phyloP scores from a whole-genome alignment of 2,797 vertebrate species.

The Falco cherrug region DNA sequence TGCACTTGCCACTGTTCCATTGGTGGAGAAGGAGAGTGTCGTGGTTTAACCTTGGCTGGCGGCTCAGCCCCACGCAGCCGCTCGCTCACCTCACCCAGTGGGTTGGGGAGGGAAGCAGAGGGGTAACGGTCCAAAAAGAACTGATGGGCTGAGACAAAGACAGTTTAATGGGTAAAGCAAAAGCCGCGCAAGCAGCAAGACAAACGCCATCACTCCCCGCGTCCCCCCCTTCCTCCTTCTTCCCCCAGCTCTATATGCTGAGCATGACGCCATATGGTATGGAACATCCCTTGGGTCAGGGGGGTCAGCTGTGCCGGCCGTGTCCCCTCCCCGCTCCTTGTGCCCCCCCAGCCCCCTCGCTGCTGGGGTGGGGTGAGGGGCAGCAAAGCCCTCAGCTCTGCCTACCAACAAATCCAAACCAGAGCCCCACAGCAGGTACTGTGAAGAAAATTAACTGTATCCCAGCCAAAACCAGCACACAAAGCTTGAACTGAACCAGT shows the following conservation, averaged over 20 bases:
- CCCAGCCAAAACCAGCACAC: neutral
- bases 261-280: accelerated
- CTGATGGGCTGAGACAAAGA: neutral
- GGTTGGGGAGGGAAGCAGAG: neutral
- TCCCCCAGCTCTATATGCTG: neutral
- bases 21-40: neutral
- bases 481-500: neutral
- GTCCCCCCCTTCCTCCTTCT: neutral
- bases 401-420: no score
- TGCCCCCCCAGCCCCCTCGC: neutral
- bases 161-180: neutral
- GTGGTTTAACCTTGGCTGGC: accelerated
- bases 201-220: neutral
- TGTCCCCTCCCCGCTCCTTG: no score
- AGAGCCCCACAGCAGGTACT: no score
- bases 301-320: neutral
- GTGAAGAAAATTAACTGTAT: no score
- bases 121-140: neutral
- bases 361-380: no score
- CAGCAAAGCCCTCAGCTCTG: no score
- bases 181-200: neutral
- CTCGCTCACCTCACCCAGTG: neutral
- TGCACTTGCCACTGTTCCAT: neutral
- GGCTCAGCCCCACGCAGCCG: neutral
- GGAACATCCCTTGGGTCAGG: neutral